Evolutionary conservation across 2,888 invertebrate species (phyloP).

Genomic region (Lasioglossum vierecki): DNA sequence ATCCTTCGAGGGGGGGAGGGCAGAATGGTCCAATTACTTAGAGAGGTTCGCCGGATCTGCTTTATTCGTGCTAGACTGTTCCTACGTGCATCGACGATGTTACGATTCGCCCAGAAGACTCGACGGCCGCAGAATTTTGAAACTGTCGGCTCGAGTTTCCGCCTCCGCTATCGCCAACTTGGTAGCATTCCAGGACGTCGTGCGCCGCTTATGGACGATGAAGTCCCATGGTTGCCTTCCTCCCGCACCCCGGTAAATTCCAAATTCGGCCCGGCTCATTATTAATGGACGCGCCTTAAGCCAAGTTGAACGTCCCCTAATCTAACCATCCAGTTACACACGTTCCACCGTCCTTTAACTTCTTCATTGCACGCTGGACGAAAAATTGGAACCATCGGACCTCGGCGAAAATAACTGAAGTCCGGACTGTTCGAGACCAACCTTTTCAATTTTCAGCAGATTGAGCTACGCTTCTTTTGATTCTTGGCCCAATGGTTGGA

Average conservation of each 20-base stretch:
- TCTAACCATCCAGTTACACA: background rate
- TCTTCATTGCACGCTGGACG: background rate
- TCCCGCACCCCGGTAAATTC: background rate
- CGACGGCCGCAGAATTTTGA: slow-evolving; percentile 57
- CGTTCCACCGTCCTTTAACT: background rate
- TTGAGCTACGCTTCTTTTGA: background rate
- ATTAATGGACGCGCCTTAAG: slow-evolving; percentile 8
- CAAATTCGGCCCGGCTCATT: slow-evolving; percentile 16
- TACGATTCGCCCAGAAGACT: slow-evolving; percentile 14
- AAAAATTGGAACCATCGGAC: background rate
- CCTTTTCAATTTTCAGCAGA: background rate
- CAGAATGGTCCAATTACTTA: slow-evolving; percentile 20
- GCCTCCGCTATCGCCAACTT: slow-evolving; percentile 33
- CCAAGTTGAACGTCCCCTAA: background rate
- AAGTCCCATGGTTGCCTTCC: slow-evolving; percentile 23
- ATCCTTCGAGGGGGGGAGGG: background rate
- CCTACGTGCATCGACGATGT: slow-evolving; percentile 20
- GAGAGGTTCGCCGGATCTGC: slow-evolving; percentile 14
- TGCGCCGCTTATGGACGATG: slow-evolving; percentile 44
- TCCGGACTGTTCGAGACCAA: background rate
- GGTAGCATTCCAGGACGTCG: slow-evolving; percentile 47
- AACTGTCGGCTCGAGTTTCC: slow-evolving; percentile 31
- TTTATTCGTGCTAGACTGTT: slow-evolving; percentile 21
- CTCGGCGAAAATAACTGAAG: background rate
- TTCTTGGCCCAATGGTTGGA: background rate